These are phyloP conservation scores for Rhabdomys pumilio DNA, from an alignment of 2,797 vertebrate species.

Conservation along the genomic window DNA sequence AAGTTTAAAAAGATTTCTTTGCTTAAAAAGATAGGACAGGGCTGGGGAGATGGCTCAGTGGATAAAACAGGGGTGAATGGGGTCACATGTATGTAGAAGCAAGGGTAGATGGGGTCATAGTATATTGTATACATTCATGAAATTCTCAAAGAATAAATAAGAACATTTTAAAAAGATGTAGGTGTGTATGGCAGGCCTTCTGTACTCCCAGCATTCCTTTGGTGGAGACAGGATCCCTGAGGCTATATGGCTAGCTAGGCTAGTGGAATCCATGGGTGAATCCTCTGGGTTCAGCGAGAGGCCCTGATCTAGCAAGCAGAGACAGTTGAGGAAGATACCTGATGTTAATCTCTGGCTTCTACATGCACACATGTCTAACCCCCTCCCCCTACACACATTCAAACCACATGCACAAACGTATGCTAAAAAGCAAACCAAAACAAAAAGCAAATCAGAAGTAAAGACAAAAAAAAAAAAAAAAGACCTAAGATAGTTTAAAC, in stretches of 20 bases:
- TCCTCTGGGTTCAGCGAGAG: background rate
- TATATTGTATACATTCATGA: background rate
- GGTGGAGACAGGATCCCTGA: background rate
- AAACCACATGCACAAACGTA: background rate
- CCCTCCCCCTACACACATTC: background rate
- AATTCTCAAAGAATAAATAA: background rate
- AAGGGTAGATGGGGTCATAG: background rate
- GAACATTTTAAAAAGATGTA: background rate
- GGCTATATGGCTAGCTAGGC: background rate
- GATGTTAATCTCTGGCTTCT: background rate
- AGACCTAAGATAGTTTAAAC: background rate
- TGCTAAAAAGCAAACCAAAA: background rate
- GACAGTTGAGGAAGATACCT: background rate
- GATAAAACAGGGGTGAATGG: background rate
- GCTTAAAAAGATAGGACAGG: conserved; percentile 39
- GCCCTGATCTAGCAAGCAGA: background rate
- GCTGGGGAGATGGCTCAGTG: background rate
- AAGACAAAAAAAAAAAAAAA: background rate
- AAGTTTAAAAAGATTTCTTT: conserved; percentile 64
- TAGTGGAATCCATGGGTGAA: background rate
- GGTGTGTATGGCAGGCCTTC: too few relatives aligned
- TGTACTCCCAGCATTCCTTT: background rate
- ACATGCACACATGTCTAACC: too few relatives aligned
- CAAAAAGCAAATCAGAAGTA: background rate
- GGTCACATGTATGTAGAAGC: background rate